phyloP scores from a whole-genome alignment of 1,140 invertebrate species.

The Nylanderia fulva region DNA sequence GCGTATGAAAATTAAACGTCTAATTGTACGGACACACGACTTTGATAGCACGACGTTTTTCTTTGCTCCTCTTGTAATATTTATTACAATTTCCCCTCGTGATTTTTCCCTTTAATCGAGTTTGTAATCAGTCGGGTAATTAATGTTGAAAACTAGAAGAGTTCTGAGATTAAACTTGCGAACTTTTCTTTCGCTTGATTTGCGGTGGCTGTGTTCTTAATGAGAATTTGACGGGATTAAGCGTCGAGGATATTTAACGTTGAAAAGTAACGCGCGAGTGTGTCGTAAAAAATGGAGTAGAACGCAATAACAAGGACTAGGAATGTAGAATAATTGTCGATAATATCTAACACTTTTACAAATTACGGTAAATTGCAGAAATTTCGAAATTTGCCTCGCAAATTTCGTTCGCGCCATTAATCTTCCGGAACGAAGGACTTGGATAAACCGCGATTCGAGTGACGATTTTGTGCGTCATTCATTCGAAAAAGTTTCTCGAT shows the following conservation, averaged over 20 bases:
- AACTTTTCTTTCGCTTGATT: conserved; percentile 6
- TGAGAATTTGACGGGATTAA: not conserved
- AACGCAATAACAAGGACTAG: not conserved
- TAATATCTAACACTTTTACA: no score
- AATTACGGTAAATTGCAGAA: not conserved
- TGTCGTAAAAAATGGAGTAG: not conserved
- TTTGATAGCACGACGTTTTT: not conserved
- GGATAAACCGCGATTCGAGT: not conserved
- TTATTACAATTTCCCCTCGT: not conserved
- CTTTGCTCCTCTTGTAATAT: not conserved
- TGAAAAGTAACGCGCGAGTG: not conserved
- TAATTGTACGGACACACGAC: not conserved
- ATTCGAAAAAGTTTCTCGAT: not conserved
- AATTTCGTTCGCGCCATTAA: not conserved
- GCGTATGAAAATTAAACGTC: not conserved
- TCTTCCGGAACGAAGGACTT: not conserved
- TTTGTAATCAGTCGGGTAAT: not conserved
- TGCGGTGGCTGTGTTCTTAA: not conserved
- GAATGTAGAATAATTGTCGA: not conserved
- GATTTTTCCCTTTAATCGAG: not conserved
- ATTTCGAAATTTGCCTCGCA: not conserved
- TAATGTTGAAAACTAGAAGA: conserved; percentile 6
- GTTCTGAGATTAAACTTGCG: conserved; percentile 6
- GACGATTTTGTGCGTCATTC: not conserved
- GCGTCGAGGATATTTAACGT: not conserved